phyloP scores from a whole-genome alignment of 2,113 vertebrate species.

The Eubucco bourcierii region DNA sequence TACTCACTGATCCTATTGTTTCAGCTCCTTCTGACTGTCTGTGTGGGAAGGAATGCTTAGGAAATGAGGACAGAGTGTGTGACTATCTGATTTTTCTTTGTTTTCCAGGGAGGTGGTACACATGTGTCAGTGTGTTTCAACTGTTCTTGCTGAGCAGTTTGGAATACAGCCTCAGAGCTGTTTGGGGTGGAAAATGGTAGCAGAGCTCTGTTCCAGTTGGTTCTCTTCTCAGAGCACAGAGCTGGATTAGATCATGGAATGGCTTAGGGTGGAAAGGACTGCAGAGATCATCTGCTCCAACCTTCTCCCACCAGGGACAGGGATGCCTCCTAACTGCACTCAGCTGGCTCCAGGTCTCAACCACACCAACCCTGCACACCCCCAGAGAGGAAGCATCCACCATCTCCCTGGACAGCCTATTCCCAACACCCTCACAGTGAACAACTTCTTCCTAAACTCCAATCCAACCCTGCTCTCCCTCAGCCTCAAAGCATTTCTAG shows the following conservation, averaged over 20 bases:
- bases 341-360: too few species aligned
- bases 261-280: too few species aligned
- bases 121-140: background rate
- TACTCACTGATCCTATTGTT: slow-evolving; percentile 24
- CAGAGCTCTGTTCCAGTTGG: background rate
- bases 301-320: too few species aligned
- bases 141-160: background rate
- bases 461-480: too few species aligned
- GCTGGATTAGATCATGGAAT: background rate
- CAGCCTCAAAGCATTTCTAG: too few species aligned
- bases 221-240: background rate
- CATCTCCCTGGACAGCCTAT: too few species aligned
- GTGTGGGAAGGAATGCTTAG: background rate
- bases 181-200: background rate
- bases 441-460: too few species aligned
- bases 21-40: slow-evolving; percentile 3
- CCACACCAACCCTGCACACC: too few species aligned
- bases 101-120: background rate
- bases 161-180: background rate
- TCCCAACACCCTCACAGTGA: too few species aligned
- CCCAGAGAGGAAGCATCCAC: too few species aligned
- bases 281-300: too few species aligned
- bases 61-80: slow-evolving; percentile 26
- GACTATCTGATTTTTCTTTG: slow-evolving; percentile 18
- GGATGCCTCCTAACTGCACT: too few species aligned